Base-by-base conservation (phyloP, 1,140 invertebrate genomes). In the Atta colombica region DNA sequence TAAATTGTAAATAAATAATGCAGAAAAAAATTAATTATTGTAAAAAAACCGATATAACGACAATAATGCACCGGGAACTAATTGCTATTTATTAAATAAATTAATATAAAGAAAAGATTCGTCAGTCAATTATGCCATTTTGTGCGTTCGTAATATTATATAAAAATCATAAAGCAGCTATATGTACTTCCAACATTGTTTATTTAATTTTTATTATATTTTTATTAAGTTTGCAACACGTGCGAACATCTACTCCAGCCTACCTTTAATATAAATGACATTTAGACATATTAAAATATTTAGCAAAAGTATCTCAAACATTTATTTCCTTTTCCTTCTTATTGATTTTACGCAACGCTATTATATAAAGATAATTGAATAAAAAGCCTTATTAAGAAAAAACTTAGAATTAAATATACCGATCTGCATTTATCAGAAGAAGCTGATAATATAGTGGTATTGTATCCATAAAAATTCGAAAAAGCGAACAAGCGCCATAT, bases 401-500 rank as follows among this genome's bases (percentile, higher is more conserved):
- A 49, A 10, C 51, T 61, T 69, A 39, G 7, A n/a, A 69, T 45
- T 68, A 16, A 18, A 63, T 31, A 49, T 49, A 49, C 31, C 16
- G 25, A 78, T 58, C 14, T 51, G 25, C 14, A 80, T 72, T 86
- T 21, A 18, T 45, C 39, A 68, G 35, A 65, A 49, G 51, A 74
- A n/a, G 51, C 58, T 77, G 60, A 81, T 28, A 63, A 25, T 63
- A 25, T 28, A 12, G 3, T 10, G 4, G 2, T 28, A 69, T 49
- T 49, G n/a, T 53, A 61, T 61, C 8, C 18, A 39, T 45, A 82
- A 82, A 82, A 82, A 82, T 31, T 84, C 6, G 5, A 72, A 78
- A 75, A 55, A 53, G 2, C 10, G 25, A 49, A 25, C 31, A 12
- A 16, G 12, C 12, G 16, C n/a, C 28, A 8, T 80, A 65, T 72